Conservation (phyloP, 2,797 vertebrate species). For the Taeniopygia guttata region DNA sequence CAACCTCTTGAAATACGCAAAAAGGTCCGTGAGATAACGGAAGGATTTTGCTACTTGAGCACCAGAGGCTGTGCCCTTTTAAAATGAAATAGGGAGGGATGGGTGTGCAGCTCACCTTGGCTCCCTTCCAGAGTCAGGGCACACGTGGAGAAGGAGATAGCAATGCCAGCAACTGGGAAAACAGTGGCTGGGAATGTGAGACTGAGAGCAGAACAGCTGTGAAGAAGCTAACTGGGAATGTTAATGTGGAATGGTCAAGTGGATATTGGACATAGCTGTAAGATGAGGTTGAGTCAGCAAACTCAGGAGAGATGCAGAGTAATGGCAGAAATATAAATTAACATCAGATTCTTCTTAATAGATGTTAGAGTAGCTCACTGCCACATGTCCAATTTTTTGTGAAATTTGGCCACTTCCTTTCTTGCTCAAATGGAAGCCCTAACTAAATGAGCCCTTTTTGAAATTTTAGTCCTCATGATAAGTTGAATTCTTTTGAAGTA, state of each 20-base stretch:
- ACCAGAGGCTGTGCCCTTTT: background rate
- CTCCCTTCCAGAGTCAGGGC: background rate
- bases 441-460: background rate
- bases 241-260: background rate
- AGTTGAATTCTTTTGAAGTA: background rate
- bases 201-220: background rate
- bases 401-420: background rate
- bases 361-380: background rate
- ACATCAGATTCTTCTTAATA: background rate
- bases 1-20: background rate
- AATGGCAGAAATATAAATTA: background rate
- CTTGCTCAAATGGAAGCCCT: background rate
- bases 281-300: background rate
- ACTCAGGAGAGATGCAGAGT: background rate
- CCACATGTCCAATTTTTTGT: background rate
- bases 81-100: background rate
- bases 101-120: background rate
- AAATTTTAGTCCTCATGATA: background rate
- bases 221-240: background rate
- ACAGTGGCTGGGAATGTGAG: background rate
- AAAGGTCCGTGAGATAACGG: background rate
- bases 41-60: background rate
- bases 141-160: background rate
- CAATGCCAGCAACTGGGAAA: background rate
- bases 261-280: background rate